These are phyloP conservation scores for Bombyx mandarina DNA, from an alignment of 1,140 invertebrate genomes.

Conservation along the genomic window DNA sequence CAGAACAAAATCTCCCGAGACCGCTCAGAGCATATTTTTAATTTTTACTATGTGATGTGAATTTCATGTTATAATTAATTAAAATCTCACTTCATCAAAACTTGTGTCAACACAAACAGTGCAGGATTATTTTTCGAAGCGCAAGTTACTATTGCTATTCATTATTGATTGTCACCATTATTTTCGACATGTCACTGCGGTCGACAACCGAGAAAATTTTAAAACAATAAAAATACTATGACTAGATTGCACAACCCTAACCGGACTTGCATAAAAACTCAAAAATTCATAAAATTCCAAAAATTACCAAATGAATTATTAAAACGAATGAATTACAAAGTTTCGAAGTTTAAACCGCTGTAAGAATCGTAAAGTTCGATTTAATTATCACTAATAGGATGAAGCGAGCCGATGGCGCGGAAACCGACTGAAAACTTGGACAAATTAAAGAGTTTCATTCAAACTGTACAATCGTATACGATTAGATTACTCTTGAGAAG, in stretches of 20 bases:
- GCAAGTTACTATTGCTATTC: background rate
- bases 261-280: background rate
- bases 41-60: too few relatives aligned
- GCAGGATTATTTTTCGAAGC: background rate
- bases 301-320: background rate
- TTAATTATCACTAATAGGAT: constrained; percentile 59
- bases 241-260: background rate
- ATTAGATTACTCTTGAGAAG: constrained; percentile 10
- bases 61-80: too few relatives aligned
- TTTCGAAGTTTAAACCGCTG: constrained; percentile 38
- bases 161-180: too few relatives aligned
- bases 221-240: background rate
- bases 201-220: background rate
- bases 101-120: too few relatives aligned
- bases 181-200: too few relatives aligned
- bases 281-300: background rate
- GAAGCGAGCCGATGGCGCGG: constrained; percentile 37
- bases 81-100: too few relatives aligned
- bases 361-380: constrained; percentile 30
- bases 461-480: constrained; percentile 5
- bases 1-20: background rate
- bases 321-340: constrained; percentile 2
- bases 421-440: constrained; percentile 33
- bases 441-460: constrained; percentile 18
- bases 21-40: too few relatives aligned